phyloP scores from a whole-genome alignment of 1,140 invertebrate species.

The Eurosta solidaginis region DNA sequence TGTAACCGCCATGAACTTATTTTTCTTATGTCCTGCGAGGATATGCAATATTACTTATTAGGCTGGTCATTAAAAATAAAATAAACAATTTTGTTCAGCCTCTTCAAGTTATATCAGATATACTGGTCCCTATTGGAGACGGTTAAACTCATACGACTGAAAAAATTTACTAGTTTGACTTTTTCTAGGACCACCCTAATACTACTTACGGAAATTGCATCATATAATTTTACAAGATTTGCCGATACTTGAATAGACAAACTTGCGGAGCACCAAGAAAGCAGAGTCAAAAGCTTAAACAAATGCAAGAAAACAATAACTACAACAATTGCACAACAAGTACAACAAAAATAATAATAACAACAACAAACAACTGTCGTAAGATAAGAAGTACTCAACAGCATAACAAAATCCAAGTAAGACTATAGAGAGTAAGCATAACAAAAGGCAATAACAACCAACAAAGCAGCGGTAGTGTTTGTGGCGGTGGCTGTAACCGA shows the following conservation, averaged over 20 bases:
- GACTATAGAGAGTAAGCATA: too few relatives aligned
- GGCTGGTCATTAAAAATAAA: too few relatives aligned
- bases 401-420: neutral
- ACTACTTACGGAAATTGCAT: neutral
- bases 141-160: too few relatives aligned
- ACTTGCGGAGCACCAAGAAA: slow-evolving; percentile 13
- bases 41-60: too few relatives aligned
- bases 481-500: neutral
- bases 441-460: neutral
- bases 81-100: too few relatives aligned
- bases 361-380: neutral
- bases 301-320: neutral
- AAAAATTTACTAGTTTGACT: too few relatives aligned
- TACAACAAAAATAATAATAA: neutral
- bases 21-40: too few relatives aligned
- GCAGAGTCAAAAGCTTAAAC: neutral
- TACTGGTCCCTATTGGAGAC: too few relatives aligned
- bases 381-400: slow-evolving; percentile 21
- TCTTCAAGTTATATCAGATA: too few relatives aligned
- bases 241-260: neutral
- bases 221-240: neutral
- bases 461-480: neutral
- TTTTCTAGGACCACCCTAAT: too few relatives aligned
- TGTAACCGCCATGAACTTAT: too few relatives aligned
- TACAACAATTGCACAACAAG: neutral